phyloP scores from a whole-genome alignment of 2,113 vertebrate genomes.

The Oncorhynchus clarkii region DNA sequence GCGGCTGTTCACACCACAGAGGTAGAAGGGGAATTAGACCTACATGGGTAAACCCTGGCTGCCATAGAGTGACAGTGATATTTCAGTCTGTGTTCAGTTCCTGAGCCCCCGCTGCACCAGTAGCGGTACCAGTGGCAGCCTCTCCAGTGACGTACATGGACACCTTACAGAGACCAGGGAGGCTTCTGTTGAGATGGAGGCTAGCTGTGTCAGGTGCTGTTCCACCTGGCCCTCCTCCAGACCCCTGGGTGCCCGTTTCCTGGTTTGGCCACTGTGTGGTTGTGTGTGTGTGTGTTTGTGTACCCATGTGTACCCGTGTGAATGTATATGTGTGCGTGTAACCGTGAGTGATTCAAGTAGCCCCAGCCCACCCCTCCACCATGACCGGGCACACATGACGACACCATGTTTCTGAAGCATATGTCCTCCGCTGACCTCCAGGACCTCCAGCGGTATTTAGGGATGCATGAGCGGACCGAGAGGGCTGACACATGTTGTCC shows the following conservation, averaged over 20 bases:
- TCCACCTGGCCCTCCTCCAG: conserved; percentile 20
- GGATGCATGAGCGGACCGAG: conserved; percentile 10
- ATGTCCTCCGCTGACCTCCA: conserved; percentile 39
- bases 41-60: background rate
- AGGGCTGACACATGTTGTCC: background rate
- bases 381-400: conserved; percentile 16
- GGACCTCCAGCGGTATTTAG: conserved; percentile 13
- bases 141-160: background rate
- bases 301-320: background rate
- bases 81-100: background rate
- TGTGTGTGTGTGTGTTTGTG: background rate
- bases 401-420: conserved; percentile 44
- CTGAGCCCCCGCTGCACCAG: too few species aligned
- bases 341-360: background rate
- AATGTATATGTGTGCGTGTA: background rate
- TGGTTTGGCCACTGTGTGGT: background rate
- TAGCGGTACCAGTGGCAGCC: background rate
- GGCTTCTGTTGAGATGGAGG: background rate
- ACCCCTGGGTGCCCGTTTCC: conserved; percentile 24
- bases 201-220: conserved; percentile 6
- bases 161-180: background rate
- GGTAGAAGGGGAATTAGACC: conserved; percentile 19
- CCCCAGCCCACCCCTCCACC: background rate
- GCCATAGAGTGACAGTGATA: background rate
- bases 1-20: conserved; percentile 30